A percentile compares a stretch with the other conserved stretches of the same genome.
Conservation (phyloP, 1,140 invertebrate species). For the Danaus plexippus region DNA sequence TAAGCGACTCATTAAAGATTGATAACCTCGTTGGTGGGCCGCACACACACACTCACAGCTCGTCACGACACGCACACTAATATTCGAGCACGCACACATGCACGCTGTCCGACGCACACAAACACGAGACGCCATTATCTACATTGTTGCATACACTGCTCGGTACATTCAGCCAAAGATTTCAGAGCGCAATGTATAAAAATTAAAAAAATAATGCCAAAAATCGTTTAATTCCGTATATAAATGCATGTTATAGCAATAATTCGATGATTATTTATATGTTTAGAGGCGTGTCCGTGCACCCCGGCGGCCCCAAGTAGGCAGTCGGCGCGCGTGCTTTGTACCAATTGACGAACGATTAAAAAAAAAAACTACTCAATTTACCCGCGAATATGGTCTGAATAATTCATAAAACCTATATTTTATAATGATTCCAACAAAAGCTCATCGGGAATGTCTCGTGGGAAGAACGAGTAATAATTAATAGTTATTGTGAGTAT, state of each 20-base stretch:
- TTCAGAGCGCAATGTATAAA: constrained; percentile 29
- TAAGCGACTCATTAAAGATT: constrained; percentile 59
- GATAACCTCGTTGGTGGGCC: constrained; percentile 65
- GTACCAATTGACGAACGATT: constrained; percentile 32
- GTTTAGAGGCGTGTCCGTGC: constrained; percentile 47
- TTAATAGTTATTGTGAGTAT: too few species aligned
- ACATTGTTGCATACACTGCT: constrained; percentile 36
- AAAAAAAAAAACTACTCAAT: constrained; percentile 27
- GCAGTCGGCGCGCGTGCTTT: constrained; percentile 32
- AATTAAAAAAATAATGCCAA: too few species aligned
- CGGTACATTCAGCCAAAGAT: constrained; percentile 22
- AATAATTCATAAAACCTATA: constrained; percentile 10
- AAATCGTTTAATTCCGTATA: too few species aligned
- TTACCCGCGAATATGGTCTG: constrained; percentile 14
- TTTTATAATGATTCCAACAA: too few species aligned
- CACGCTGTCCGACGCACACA: constrained; percentile 25
- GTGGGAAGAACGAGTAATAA: too few species aligned
- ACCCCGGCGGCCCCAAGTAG: constrained; percentile 55
- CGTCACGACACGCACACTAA: constrained; percentile 13
- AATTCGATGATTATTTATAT: constrained; percentile 13
- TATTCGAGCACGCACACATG: constrained; percentile 25
- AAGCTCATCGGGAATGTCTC: too few species aligned
- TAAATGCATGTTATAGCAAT: constrained; percentile 15
- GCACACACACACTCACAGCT: constrained; percentile 31
- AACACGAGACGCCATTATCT: constrained; percentile 27